A percentile compares a stretch with the other conserved stretches of the same genome.
Conservation (phyloP, 2,888 invertebrate species). For the Cheilosia urbana region DNA sequence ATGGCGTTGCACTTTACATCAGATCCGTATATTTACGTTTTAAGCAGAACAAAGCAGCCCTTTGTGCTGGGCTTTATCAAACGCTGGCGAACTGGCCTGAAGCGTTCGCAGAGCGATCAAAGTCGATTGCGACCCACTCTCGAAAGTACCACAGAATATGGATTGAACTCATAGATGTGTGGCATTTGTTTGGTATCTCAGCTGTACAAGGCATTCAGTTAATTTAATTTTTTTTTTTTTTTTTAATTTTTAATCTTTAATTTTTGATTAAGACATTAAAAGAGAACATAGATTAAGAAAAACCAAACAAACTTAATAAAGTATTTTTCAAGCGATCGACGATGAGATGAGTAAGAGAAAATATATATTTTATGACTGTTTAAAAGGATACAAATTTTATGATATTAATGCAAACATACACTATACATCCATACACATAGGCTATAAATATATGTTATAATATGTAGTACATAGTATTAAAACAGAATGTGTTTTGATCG, state of each 20-base stretch:
- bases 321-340: slow-evolving; percentile 41
- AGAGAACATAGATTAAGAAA: slow-evolving; percentile 30
- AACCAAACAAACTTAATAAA: slow-evolving; percentile 32
- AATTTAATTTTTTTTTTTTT: slow-evolving; percentile 31
- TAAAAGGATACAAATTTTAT: slow-evolving; percentile 64
- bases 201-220: slow-evolving; percentile 57
- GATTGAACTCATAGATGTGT: slow-evolving; percentile 77
- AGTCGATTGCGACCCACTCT: slow-evolving; percentile 82
- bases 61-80: slow-evolving; percentile 81
- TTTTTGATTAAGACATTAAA: slow-evolving; percentile 52
- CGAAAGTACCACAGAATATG: slow-evolving; percentile 81
- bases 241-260: slow-evolving; percentile 32
- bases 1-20: slow-evolving; percentile 92
- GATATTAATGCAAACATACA: slow-evolving; percentile 59
- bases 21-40: slow-evolving; percentile 93
- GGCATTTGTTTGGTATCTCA: slow-evolving; percentile 63
- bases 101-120: slow-evolving; percentile 82
- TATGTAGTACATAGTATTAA: slow-evolving; percentile 12
- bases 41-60: slow-evolving; percentile 86
- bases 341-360: slow-evolving; percentile 10
- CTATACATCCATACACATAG: neutral
- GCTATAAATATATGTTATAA: slow-evolving; percentile 2
- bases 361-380: slow-evolving; percentile 66
- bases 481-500: neutral
- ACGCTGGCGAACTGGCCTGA: slow-evolving; percentile 81